phyloP scores from a whole-genome alignment of 2,797 vertebrate genomes.

The Microhierax caerulescens region DNA sequence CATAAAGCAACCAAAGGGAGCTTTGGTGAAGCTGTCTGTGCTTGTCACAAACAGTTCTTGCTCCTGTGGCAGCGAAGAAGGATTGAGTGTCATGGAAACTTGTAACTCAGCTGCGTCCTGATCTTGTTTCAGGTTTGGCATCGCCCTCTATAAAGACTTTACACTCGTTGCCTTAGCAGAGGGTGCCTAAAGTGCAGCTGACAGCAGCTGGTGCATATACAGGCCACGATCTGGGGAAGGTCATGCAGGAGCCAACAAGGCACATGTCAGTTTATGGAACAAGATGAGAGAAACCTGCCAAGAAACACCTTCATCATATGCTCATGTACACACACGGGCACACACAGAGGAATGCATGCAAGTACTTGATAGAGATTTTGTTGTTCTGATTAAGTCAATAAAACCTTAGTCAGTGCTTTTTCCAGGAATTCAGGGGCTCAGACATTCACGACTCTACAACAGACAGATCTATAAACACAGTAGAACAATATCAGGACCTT shows the following conservation, averaged over 20 bases:
- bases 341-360: not conserved
- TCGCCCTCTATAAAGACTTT: not conserved
- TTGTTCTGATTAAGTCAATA: not conserved
- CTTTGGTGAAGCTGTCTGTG: not conserved
- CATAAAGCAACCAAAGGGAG: not conserved
- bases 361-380: not conserved
- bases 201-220: not conserved
- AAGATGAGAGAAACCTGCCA: not conserved
- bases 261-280: not conserved
- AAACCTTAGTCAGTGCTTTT: not conserved
- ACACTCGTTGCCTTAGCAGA: not conserved
- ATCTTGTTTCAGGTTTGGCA: not conserved
- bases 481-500: not conserved
- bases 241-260: not conserved
- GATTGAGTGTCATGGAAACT: not conserved
- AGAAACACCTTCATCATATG: not conserved
- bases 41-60: not conserved
- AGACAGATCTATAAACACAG: not conserved
- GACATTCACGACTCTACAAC: not conserved
- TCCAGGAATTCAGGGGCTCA: not conserved
- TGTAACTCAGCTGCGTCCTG: not conserved
- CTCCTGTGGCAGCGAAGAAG: not conserved
- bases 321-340: fast-evolving
- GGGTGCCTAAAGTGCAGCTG: not conserved
- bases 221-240: not conserved